phyloP scores from a whole-genome alignment of 1,140 invertebrate species.

The Camponotus floridanus region DNA sequence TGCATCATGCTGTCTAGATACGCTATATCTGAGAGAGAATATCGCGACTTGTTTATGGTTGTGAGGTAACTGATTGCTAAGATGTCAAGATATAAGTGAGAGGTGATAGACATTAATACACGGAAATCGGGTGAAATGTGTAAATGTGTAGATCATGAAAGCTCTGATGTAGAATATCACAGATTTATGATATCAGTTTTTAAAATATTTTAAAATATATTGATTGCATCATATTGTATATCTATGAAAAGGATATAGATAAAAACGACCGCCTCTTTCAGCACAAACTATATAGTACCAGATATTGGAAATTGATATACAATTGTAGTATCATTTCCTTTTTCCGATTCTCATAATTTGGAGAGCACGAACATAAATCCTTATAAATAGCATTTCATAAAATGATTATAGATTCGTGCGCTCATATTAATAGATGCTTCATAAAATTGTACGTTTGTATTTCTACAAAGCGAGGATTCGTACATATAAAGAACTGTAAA shows the following conservation, averaged over 20 bases:
- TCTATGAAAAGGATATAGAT: slow-evolving; percentile 57
- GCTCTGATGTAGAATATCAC: no score
- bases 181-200: slow-evolving; percentile 6
- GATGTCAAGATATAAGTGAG: no score
- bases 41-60: no score
- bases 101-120: no score
- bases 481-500: slow-evolving; percentile 64
- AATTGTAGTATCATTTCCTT: slow-evolving; percentile 66
- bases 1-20: no score
- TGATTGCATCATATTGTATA: slow-evolving; percentile 49
- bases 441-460: slow-evolving; percentile 59
- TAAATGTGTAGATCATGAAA: no score
- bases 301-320: slow-evolving; percentile 60
- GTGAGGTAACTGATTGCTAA: no score
- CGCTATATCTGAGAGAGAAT: no score
- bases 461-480: slow-evolving; percentile 35
- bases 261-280: slow-evolving; percentile 72
- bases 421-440: slow-evolving; percentile 1
- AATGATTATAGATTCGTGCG: slow-evolving; percentile 61
- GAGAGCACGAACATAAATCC: slow-evolving; percentile 46
- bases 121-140: no score
- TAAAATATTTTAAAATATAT: slow-evolving; percentile 2
- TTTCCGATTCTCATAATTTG: slow-evolving; percentile 52
- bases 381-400: slow-evolving; percentile 56
- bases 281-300: slow-evolving; percentile 60